These are phyloP conservation scores for Andrena bucephala DNA, from an alignment of 2,888 invertebrate species.

Conservation along the genomic window DNA sequence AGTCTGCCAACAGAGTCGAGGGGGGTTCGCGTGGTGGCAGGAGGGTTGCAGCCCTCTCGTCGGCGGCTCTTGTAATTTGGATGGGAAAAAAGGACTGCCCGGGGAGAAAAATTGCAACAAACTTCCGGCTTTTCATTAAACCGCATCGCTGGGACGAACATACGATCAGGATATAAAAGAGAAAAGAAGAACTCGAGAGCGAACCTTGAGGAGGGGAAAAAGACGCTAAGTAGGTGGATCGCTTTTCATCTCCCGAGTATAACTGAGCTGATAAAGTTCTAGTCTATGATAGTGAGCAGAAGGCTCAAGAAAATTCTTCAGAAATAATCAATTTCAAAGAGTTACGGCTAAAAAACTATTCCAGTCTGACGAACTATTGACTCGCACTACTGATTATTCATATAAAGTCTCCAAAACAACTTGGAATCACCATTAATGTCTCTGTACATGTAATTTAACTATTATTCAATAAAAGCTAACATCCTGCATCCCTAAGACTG, in stretches of 20 bases:
- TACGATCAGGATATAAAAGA: slow-evolving; percentile 22
- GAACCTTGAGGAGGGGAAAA: neutral
- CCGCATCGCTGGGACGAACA: slow-evolving; percentile 31
- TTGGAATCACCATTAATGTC: too few species aligned
- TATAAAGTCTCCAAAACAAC: too few species aligned
- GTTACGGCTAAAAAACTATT: too few species aligned
- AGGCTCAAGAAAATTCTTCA: neutral
- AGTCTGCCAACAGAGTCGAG: slow-evolving; percentile 37
- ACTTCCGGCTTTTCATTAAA: slow-evolving; percentile 50
- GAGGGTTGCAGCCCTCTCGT: slow-evolving; percentile 3
- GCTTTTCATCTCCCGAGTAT: slow-evolving; percentile 1
- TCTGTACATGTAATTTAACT: too few species aligned
- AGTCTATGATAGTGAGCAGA: neutral
- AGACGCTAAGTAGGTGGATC: neutral
- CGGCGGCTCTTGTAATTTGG: slow-evolving; percentile 48
- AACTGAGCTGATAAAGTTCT: slow-evolving; percentile 3
- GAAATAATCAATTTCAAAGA: neutral
- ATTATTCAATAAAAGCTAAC: too few species aligned
- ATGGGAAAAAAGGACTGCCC: slow-evolving; percentile 23
- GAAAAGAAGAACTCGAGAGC: neutral
- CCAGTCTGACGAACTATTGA: too few species aligned
- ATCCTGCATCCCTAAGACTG: too few species aligned
- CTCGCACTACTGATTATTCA: too few species aligned
- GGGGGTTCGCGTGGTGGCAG: neutral
- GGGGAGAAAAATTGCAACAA: slow-evolving; percentile 40